Evolutionary conservation across 1,140 invertebrate species (phyloP), one percentile per base, ranked within the genome.

Genomic region (Scaptomyza pallida): DNA sequence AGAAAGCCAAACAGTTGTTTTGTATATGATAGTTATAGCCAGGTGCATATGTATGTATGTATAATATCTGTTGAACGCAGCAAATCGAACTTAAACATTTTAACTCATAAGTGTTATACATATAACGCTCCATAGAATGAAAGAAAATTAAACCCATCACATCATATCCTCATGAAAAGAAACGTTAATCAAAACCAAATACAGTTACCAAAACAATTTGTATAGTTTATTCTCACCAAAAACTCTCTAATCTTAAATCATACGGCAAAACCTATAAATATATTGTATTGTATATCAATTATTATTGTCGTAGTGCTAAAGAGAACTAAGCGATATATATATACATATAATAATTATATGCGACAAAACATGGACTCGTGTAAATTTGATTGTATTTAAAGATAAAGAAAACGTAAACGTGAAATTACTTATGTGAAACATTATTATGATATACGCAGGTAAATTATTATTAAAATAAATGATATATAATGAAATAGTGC

Each of bases 381-480:
- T 88, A 88, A 81, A 88, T 81, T 86, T 88, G 52, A 88, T 88
- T 86, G 81, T 86, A 86, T 81, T 88, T 56, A 88, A 77, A n/a
- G n/a, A n/a, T n/a, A n/a, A n/a, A n/a, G n/a, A n/a, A n/a, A 78
- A 63, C 17, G 45, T 75, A 60, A 73, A 55, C 26, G 59, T 56
- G 51, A 68, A 74, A 81, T 33, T 74, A 85, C 77, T 75, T 85
- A 75, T 86, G 85, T 86, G 70, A 71, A 81, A 74, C 45, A 77
- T 86, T 86, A 85, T 76, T 81, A 67, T 88, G 75, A 69, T 79
- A 80, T 78, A 88, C 61, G 75, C 74, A 88, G 80, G 78, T 88
- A 82, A 88, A 86, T 82, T 69, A 85, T 83, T 82, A 86, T 88
- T 88, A 88, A 55, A 86, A 80, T 82, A 86, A 12, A 88, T 81